phyloP scores from a whole-genome alignment of 2,797 vertebrate genomes.

The Esox lucius region DNA sequence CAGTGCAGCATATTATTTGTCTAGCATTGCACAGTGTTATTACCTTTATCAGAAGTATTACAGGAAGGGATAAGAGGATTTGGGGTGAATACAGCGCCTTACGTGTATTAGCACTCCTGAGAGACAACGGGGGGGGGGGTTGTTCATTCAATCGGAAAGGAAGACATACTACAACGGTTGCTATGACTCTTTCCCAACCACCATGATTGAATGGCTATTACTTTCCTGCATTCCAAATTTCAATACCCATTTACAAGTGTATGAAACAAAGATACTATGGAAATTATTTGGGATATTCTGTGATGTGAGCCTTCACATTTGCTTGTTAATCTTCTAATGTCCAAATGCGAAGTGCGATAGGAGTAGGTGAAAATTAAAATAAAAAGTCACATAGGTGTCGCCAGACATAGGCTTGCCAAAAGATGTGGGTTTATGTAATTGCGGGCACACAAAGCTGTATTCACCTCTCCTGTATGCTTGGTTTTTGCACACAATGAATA shows the following conservation, averaged over 20 bases:
- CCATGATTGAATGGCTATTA: not conserved
- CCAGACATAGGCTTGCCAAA: not conserved
- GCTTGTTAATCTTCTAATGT: not conserved
- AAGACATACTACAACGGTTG: not conserved
- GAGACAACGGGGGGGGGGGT: not conserved
- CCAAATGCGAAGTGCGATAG: not conserved
- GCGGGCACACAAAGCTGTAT: not conserved
- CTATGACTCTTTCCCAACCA: not conserved
- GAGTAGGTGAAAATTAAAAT: not conserved
- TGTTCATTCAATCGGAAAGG: not conserved
- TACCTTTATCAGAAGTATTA: conserved; percentile 1
- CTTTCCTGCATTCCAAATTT: not conserved
- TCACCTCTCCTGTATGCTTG: not conserved
- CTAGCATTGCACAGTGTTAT: not conserved
- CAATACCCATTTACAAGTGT: not conserved
- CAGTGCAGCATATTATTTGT: not conserved
- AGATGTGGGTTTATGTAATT: not conserved
- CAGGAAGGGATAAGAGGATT: not conserved
- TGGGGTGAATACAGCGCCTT: not conserved
- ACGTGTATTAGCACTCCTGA: not conserved
- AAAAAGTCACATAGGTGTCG: not conserved
- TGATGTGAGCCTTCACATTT: not conserved
- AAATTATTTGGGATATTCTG: no score
- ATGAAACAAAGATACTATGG: not conserved
- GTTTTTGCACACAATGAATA: not conserved